A percentile compares a stretch with the other conserved stretches of the same genome.
Evolutionary conservation across 2,797 vertebrate species (phyloP).

Genomic region (Buceros bicornis): DNA sequence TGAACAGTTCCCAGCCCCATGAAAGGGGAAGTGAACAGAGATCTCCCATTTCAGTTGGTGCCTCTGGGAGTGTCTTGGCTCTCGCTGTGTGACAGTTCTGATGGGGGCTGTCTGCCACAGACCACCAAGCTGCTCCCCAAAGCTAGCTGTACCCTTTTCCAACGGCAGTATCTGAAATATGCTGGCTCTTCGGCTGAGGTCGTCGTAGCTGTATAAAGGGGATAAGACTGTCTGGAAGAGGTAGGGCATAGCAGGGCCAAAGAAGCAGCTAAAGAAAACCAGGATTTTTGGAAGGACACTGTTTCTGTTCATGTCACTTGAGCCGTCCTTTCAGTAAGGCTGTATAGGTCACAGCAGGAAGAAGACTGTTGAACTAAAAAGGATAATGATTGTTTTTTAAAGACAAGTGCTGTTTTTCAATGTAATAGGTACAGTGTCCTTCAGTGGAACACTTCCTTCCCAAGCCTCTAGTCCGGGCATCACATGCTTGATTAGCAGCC

Average conservation of each 20-base stretch:
- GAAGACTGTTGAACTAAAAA: neutral
- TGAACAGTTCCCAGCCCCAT: fast-evolving
- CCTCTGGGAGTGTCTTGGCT: neutral
- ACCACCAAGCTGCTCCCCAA: fast-evolving
- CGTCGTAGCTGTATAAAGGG: neutral
- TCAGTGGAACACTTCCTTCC: neutral
- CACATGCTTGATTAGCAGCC: neutral
- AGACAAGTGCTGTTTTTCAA: neutral
- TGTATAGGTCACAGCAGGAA: neutral
- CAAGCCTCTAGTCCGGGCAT: neutral
- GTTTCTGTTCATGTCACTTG: neutral
- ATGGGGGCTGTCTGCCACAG: neutral
- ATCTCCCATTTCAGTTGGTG: neutral
- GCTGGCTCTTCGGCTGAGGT: neutral
- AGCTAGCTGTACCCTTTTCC: neutral
- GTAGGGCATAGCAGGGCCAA: neutral
- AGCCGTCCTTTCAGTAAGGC: neutral
- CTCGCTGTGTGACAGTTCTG: fast-evolving
- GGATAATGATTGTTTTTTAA: neutral
- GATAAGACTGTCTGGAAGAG: neutral
- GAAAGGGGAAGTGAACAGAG: fast-evolving
- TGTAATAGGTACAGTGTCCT: neutral
- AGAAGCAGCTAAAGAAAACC: neutral
- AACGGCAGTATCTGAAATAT: neutral
- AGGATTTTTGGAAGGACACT: neutral